phyloP scores from a whole-genome alignment of 2,888 invertebrate genomes.

The Entomobrya proxima region DNA sequence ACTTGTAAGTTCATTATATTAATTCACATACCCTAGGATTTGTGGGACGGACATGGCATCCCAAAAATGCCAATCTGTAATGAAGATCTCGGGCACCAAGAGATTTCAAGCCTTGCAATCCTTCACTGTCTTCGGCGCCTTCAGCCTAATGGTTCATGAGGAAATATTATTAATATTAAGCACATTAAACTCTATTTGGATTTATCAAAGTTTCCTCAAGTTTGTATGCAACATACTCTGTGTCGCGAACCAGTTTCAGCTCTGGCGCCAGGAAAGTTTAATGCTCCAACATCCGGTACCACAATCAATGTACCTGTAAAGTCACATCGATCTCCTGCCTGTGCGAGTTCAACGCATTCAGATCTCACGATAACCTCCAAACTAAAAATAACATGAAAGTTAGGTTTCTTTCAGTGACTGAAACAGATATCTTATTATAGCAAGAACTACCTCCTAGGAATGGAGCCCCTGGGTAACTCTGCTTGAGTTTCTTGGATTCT shows the following conservation, averaged over 20 bases:
- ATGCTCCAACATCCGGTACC: conserved; percentile 94
- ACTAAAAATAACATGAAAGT: conserved; percentile 76
- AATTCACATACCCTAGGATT: conserved; percentile 85
- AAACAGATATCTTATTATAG: neutral
- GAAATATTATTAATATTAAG: conserved; percentile 2
- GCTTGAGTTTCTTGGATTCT: conserved; percentile 98
- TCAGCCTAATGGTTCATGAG: conserved; percentile 52
- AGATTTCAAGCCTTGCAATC: conserved; percentile 90
- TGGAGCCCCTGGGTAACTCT: conserved; percentile 96
- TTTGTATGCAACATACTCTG: conserved; percentile 76
- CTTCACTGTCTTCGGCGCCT: conserved; percentile 87
- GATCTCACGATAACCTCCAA: conserved; percentile 96
- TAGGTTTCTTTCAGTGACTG: neutral
- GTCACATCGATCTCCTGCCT: conserved; percentile 91
- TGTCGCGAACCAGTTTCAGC: conserved; percentile 88
- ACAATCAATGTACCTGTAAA: conserved; percentile 97
- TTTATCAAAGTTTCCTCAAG: neutral
- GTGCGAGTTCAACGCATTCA: conserved; percentile 97
- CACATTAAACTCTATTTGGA: neutral
- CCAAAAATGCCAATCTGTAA: conserved; percentile 94
- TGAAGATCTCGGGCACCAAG: conserved; percentile 91
- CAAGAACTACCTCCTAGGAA: conserved; percentile 87
- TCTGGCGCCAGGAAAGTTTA: conserved; percentile 90
- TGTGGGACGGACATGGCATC: conserved; percentile 92
- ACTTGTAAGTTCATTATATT: too few species aligned